Percentiles rank a stretch among this genome's conserved stretches.
Conservation (phyloP, 2,113 vertebrate genomes). For the Thryonomys swinderianus region DNA sequence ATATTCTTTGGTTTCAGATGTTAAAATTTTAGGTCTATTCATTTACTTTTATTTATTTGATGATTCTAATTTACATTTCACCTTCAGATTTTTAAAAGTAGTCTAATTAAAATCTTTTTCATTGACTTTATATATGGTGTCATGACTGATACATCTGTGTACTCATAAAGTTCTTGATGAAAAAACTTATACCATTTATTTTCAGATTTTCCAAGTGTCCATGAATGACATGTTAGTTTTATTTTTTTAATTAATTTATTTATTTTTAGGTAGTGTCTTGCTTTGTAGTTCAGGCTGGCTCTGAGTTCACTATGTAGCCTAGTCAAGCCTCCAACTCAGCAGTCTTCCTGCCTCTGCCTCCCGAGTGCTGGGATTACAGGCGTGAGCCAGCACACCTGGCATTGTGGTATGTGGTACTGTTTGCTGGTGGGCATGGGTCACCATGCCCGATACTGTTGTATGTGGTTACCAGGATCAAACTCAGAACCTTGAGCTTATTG, state of each 20-base stretch:
- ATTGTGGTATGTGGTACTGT: no score
- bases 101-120: background rate
- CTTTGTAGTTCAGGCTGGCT: no score
- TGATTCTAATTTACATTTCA: constrained; percentile 35
- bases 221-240: constrained; percentile 14
- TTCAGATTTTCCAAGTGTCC: background rate
- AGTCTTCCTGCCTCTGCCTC: no score
- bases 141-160: background rate
- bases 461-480: no score
- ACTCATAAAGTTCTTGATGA: background rate
- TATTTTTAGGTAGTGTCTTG: no score
- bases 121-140: background rate
- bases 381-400: no score
- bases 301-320: no score
- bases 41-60: background rate
- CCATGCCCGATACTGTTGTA: no score
- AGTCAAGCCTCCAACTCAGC: no score
- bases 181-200: background rate
- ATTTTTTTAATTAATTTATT: background rate
- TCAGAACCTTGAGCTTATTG: no score
- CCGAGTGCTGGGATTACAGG: no score
- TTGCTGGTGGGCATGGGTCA: no score
- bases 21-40: background rate
- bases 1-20: background rate
- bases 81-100: background rate